phyloP scores from a whole-genome alignment of 2,888 invertebrate species.

The Helobdella robusta region DNA sequence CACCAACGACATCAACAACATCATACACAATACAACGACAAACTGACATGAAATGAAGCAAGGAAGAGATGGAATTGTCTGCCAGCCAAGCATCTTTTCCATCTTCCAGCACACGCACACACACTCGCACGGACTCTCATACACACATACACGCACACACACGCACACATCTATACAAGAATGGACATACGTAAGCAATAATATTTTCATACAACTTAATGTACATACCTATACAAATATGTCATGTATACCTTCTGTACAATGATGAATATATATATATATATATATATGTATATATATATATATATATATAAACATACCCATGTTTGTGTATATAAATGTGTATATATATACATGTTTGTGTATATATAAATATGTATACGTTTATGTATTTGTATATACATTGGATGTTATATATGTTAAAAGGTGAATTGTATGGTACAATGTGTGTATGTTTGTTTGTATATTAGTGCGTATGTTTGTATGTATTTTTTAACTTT shows the following conservation, averaged over 20 bases:
- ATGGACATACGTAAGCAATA: neutral
- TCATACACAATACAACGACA: too few species aligned
- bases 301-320: neutral
- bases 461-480: neutral
- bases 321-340: neutral
- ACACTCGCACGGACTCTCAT: neutral
- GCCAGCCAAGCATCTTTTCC: neutral
- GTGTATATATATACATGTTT: slow-evolving; percentile 1
- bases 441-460: neutral
- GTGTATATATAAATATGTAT: slow-evolving; percentile 1
- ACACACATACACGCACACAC: slow-evolving; percentile 3
- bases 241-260: too few species aligned
- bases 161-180: neutral
- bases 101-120: slow-evolving; percentile 1
- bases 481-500: neutral
- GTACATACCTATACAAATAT: neutral
- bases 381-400: neutral
- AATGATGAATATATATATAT: slow-evolving; percentile 10
- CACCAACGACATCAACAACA: too few species aligned
- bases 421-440: neutral
- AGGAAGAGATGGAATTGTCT: neutral
- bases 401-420: too few species aligned
- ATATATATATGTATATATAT: slow-evolving; percentile 3
- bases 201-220: too few species aligned
- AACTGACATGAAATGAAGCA: neutral